phyloP scores from a whole-genome alignment of 1,140 invertebrate genomes.

The Bombus haemorrhoidalis region DNA sequence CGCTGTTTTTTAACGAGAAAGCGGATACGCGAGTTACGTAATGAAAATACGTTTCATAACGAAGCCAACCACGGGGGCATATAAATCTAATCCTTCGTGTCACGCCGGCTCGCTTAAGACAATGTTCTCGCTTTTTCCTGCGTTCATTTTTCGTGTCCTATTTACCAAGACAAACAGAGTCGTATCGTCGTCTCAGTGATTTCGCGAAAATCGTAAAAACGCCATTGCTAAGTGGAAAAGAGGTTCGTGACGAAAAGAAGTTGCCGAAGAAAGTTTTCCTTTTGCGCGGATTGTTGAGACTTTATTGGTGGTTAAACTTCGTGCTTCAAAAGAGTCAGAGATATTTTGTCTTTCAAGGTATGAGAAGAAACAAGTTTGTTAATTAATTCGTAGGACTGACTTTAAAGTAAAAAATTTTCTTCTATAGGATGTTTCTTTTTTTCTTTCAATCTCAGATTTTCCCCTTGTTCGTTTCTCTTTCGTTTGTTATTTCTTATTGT shows the following conservation, averaged over 20 bases:
- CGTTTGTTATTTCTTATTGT: neutral
- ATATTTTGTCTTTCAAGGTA: neutral
- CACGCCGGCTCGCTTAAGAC: constrained; percentile 11
- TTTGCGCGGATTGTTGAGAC: neutral
- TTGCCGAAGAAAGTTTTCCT: neutral
- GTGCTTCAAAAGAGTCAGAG: neutral
- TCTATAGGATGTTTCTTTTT: neutral
- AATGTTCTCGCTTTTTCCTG: constrained; percentile 13
- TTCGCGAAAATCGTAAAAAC: neutral
- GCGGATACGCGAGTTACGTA: constrained; percentile 27
- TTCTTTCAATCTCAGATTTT: neutral
- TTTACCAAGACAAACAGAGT: neutral
- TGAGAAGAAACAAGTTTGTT: neutral
- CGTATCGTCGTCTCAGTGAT: neutral
- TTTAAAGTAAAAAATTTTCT: neutral
- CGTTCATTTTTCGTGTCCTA: constrained; percentile 1
- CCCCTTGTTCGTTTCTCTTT: neutral
- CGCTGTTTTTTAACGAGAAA: constrained; percentile 5
- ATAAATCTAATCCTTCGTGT: constrained; percentile 29
- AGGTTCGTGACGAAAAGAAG: neutral
- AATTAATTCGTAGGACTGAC: neutral
- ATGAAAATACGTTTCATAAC: constrained; percentile 45
- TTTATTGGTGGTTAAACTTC: neutral
- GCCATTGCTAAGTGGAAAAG: neutral
- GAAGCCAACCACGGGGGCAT: constrained; percentile 6